A percentile compares a stretch with the other conserved stretches of the same genome.
These are phyloP conservation scores for Apis laboriosa DNA, from an alignment of 1,140 invertebrate genomes.

Conservation along the genomic window DNA sequence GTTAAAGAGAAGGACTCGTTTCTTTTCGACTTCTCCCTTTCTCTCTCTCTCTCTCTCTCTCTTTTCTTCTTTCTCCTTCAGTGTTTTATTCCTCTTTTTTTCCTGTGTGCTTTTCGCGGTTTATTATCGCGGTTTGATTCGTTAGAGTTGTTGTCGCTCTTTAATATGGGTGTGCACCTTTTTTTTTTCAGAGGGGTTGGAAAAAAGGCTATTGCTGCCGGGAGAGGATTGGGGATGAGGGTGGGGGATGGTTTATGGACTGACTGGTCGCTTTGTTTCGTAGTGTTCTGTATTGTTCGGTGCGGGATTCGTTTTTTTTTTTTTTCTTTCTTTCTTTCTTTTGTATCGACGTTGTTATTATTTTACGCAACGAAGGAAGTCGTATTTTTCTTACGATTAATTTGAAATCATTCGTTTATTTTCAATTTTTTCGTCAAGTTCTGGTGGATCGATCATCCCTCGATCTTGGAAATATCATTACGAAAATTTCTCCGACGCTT, in stretches of 20 bases:
- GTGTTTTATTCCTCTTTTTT: background rate
- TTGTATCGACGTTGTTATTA: too few relatives aligned
- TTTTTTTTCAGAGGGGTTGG: background rate
- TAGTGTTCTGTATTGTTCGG: background rate
- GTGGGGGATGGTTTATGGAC: background rate
- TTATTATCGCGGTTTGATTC: background rate
- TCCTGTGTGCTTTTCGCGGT: background rate
- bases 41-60: background rate
- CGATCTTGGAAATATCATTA: too few relatives aligned
- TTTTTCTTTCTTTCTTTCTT: too few relatives aligned
- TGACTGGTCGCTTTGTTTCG: background rate
- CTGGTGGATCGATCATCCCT: too few relatives aligned
- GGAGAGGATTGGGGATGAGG: background rate
- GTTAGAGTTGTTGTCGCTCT: background rate
- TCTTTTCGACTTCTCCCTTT: background rate
- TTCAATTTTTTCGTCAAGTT: too few relatives aligned
- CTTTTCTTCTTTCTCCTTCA: too few relatives aligned
- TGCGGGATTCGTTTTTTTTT: too few relatives aligned
- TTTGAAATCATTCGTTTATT: too few relatives aligned
- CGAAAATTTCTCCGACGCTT: too few relatives aligned
- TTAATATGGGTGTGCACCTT: background rate
- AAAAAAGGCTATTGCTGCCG: too few relatives aligned
- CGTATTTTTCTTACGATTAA: too few relatives aligned
- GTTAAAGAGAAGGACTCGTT: constrained; percentile 30
- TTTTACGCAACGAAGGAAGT: too few relatives aligned